Conservation (phyloP, 2,113 vertebrate genomes). For the Junco hyemalis region DNA sequence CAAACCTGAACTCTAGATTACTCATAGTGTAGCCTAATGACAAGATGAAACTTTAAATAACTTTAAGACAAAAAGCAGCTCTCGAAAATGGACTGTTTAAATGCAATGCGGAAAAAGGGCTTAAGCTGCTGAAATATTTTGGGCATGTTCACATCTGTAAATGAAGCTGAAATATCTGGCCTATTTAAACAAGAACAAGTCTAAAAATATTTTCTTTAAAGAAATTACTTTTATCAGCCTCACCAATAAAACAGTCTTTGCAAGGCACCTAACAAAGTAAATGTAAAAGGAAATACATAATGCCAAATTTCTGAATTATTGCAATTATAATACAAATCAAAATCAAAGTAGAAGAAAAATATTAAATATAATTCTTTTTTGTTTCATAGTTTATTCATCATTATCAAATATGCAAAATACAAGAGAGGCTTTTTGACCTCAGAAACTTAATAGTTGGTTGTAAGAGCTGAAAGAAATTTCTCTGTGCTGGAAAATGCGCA, state of each 20-base stretch:
- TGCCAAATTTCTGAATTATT: not conserved
- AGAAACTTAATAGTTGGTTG: not conserved
- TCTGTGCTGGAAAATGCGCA: not conserved
- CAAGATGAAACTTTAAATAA: constrained; percentile 37
- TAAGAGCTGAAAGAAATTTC: not conserved
- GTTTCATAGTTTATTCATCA: not conserved
- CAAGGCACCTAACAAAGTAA: not conserved
- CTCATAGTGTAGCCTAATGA: not conserved
- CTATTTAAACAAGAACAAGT: not conserved
- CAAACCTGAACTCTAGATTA: not conserved
- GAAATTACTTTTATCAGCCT: not conserved
- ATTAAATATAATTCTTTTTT: not conserved
- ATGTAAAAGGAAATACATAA: not conserved
- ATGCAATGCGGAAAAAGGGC: not conserved
- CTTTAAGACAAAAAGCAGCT: constrained; percentile 10
- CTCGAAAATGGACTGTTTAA: not conserved
- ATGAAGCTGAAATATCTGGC: constrained; percentile 9
- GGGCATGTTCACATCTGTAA: constrained; percentile 31
- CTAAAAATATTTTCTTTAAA: not conserved
- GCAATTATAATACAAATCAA: not conserved
- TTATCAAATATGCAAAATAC: not conserved
- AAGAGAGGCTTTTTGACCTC: not conserved
- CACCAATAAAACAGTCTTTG: not conserved
- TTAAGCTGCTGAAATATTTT: constrained; percentile 50
- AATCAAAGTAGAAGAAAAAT: not conserved